A percentile compares a stretch with the other conserved stretches of the same genome.
These are phyloP conservation scores for Emydoidea blandingii DNA, from an alignment of 2,797 vertebrate genomes.

Conservation along the genomic window DNA sequence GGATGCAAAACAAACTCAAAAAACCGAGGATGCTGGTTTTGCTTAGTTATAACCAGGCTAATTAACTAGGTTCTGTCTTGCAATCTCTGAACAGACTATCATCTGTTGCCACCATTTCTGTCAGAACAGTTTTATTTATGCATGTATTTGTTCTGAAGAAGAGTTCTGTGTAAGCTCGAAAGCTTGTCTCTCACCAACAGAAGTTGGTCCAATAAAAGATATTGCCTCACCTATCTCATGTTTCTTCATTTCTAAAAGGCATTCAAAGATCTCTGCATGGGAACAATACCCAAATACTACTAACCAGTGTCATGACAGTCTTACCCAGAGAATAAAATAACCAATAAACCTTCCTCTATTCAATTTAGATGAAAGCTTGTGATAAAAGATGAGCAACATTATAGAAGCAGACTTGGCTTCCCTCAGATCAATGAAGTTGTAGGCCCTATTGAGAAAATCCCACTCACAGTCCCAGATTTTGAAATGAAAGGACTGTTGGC, in stretches of 20 bases:
- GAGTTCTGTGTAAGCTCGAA: neutral
- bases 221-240: neutral
- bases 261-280: neutral
- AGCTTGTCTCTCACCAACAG: neutral
- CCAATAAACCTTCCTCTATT: neutral
- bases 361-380: neutral
- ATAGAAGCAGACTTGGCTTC: neutral
- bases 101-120: neutral
- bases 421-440: neutral
- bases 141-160: neutral
- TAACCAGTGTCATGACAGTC: neutral
- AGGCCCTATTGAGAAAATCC: neutral
- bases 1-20: neutral
- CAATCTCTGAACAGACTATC: neutral
- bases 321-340: neutral
- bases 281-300: neutral
- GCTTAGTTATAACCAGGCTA: neutral
- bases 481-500: neutral
- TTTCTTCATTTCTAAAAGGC: neutral
- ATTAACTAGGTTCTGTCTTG: neutral
- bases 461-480: neutral
- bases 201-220: neutral
- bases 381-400: conserved; percentile 44
- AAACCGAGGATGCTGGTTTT: neutral
- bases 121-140: neutral